These are phyloP conservation scores for Myxocyprinus asiaticus DNA, from an alignment of 2,113 vertebrate species.

Conservation along the genomic window DNA sequence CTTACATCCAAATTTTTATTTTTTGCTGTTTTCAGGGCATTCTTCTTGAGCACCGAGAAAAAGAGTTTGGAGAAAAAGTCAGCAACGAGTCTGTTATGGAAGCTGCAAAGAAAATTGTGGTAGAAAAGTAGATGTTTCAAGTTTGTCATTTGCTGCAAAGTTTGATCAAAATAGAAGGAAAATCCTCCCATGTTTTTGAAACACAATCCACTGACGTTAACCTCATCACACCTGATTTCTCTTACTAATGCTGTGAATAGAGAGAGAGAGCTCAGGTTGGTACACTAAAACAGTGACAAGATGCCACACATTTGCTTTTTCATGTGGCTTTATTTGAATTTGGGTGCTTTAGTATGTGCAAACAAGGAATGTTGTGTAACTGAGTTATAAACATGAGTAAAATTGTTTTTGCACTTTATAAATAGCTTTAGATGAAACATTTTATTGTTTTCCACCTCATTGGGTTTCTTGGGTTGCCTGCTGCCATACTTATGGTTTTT, in stretches of 20 bases:
- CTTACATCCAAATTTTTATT: background rate
- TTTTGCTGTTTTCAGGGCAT: slow-evolving; percentile 79
- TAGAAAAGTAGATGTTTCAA: slow-evolving; percentile 62
- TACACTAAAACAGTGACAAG: slow-evolving; percentile 6
- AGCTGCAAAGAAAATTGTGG: slow-evolving; percentile 83
- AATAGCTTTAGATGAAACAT: background rate
- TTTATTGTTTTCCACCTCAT: slow-evolving; percentile 30
- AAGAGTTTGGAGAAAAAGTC: slow-evolving; percentile 94
- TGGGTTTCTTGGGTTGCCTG: slow-evolving; percentile 25
- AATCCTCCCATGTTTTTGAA: background rate
- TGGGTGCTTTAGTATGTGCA: slow-evolving; percentile 1
- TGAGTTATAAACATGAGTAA: background rate
- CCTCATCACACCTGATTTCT: slow-evolving; percentile 27
- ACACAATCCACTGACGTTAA: background rate
- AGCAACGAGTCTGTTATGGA: slow-evolving; percentile 81
- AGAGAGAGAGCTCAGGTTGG: slow-evolving; percentile 14
- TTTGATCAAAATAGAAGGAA: background rate
- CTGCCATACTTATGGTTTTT: slow-evolving; percentile 10
- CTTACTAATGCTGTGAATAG: slow-evolving; percentile 23
- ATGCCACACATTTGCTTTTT: background rate
- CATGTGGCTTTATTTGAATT: slow-evolving; percentile 44
- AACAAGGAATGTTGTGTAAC: background rate
- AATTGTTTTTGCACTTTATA: slow-evolving; percentile 32
- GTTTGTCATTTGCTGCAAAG: background rate
- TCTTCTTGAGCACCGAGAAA: slow-evolving; percentile 93